A percentile compares a stretch with the other conserved stretches of the same genome.
These are phyloP conservation scores for Theretra japonica DNA, from an alignment of 2,888 invertebrate species.

Conservation along the genomic window DNA sequence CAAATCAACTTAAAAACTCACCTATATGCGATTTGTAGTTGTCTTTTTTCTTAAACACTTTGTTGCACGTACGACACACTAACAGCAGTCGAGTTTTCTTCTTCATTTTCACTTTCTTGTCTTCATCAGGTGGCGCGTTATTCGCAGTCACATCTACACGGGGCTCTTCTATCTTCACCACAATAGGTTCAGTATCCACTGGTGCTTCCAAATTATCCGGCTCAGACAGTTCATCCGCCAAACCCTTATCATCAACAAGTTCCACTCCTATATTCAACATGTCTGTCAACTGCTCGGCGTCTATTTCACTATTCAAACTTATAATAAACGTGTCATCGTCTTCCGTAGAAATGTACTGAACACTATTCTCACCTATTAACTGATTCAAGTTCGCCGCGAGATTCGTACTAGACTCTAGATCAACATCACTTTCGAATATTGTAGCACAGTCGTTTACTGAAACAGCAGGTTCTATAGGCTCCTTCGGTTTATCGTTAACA, in stretches of 20 bases:
- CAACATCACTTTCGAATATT: slow-evolving; percentile 79
- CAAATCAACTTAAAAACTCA: slow-evolving; percentile 46
- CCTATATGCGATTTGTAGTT: slow-evolving; percentile 77
- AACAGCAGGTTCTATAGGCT: slow-evolving; percentile 48
- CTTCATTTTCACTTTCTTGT: slow-evolving; percentile 43
- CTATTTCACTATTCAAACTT: slow-evolving; percentile 76
- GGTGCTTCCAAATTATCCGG: slow-evolving; percentile 21
- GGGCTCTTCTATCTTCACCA: slow-evolving; percentile 46
- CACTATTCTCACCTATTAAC: slow-evolving; percentile 75
- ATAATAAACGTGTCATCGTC: slow-evolving; percentile 81
- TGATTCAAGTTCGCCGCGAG: slow-evolving; percentile 79
- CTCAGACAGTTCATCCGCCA: slow-evolving; percentile 35
- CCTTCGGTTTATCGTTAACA: slow-evolving; percentile 48
- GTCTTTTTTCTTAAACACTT: slow-evolving; percentile 71
- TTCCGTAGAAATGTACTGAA: slow-evolving; percentile 79
- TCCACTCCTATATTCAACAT: slow-evolving; percentile 75
- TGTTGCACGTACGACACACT: slow-evolving; percentile 69
- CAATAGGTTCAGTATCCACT: slow-evolving; percentile 44
- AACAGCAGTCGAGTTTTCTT: slow-evolving; percentile 56
- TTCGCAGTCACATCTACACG: slow-evolving; percentile 32
- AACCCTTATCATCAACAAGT: slow-evolving; percentile 38
- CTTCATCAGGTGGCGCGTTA: slow-evolving; percentile 31
- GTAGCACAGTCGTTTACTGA: slow-evolving; percentile 76
- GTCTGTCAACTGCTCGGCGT: slow-evolving; percentile 74
- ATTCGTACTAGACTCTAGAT: slow-evolving; percentile 77